phyloP scores from a whole-genome alignment of 2,888 invertebrate genomes.

The Antheraea yamamai region DNA sequence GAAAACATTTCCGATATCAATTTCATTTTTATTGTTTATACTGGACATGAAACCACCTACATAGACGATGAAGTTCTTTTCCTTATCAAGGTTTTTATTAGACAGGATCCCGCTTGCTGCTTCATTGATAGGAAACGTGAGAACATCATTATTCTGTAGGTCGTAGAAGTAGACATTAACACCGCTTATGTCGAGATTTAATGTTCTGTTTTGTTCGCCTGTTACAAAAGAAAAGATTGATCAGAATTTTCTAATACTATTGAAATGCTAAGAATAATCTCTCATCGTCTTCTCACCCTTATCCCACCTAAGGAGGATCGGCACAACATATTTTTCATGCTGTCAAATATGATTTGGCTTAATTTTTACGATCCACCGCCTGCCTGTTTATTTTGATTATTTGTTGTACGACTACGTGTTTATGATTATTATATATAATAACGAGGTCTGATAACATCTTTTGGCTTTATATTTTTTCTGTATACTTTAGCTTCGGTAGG shows the following conservation, averaged over 20 bases:
- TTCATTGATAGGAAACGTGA: constrained; percentile 50
- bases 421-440: constrained; percentile 27
- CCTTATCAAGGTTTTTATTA: constrained; percentile 50
- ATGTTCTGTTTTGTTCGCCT: constrained; percentile 58
- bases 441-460: constrained; percentile 72
- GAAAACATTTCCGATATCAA: constrained; percentile 61
- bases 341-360: no score
- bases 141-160: constrained; percentile 48
- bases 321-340: no score
- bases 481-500: constrained; percentile 47
- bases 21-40: constrained; percentile 63
- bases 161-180: constrained; percentile 65
- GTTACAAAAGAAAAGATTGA: constrained; percentile 20
- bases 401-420: no score
- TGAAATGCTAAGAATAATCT: no score
- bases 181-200: constrained; percentile 61
- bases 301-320: no score
- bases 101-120: constrained; percentile 60
- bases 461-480: constrained; percentile 35
- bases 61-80: constrained; percentile 60
- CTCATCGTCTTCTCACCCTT: no score
- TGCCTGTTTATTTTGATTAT: no score
- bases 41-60: constrained; percentile 68
- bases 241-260: no score
- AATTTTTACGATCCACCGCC: no score